Base-by-base conservation (phyloP, 1,140 invertebrate species). In the Meloidogyne exigua region DNA sequence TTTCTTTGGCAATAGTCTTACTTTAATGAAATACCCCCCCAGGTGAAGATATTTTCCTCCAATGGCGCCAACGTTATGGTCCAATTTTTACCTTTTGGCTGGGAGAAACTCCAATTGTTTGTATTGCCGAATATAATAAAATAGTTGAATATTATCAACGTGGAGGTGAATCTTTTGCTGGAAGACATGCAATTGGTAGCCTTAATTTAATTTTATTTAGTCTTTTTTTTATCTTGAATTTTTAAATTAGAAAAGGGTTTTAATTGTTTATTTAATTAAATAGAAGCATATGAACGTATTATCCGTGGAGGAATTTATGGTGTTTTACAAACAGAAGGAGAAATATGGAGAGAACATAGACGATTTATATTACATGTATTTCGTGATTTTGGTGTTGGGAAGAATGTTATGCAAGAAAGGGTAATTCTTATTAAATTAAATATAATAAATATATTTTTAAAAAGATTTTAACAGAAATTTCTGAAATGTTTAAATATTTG, bases 331-430 rank as follows among this genome's bases (percentile, higher is more conserved):
- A 76, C 76, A 9, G 76, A 79, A 25, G 80, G 80, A 4, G n/a
- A 78, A 25, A 32, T 79, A n/a, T 81, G 80, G 80, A 21, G 65
- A 25, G 80, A 79, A 44, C 63, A 78, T 32, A 42, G 80, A 21
- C 67, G 80, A 12, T 82, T 81, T 70, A 72, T 77, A 44, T 28
- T 81, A 13, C 80, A 82, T 42, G 77, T 82, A 39, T 79, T 81
- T 36, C 77, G 80, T 28, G 77, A 81, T 80, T 82, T 81, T 76
- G 80, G 80, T 2, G 64, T 81, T 25, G 80, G 80, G n/a, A 81
- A 79, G 26, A 82, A 81, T 76, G 32, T 81, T n/a, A 81, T 81
- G 79, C 66, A 81, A 25, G 49, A 82, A 32, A 42, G 73, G 26
- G 80, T 82, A 4, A 23, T 18, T 36, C 21, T 78, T 78, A 21